Evolutionary conservation across 2,888 invertebrate genomes (phyloP).

Genomic region (Epinotia demarniana): DNA sequence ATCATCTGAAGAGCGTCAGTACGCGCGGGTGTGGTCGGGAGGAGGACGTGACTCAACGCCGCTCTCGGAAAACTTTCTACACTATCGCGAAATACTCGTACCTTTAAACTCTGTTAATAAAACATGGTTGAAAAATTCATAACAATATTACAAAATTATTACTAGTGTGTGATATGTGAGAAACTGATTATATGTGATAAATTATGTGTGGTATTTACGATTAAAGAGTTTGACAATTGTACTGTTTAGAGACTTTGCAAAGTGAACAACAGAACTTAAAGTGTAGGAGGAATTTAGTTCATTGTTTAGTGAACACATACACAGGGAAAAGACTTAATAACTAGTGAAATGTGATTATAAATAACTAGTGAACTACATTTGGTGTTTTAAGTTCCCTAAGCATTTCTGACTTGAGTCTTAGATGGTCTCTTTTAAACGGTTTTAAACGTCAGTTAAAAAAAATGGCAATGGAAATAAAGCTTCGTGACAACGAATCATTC

Average conservation of each 20-base stretch:
- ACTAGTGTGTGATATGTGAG: too few species aligned
- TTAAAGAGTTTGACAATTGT: background rate
- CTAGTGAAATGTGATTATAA: background rate
- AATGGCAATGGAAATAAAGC: slow-evolving; percentile 64
- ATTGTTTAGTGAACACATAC: too few species aligned
- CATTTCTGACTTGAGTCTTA: background rate
- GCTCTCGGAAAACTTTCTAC: background rate
- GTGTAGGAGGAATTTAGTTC: background rate
- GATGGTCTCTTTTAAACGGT: background rate
- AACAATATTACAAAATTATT: background rate
- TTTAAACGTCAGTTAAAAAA: slow-evolving; percentile 38
- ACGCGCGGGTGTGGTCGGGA: background rate
- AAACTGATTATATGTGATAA: background rate
- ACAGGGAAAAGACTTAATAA: background rate
- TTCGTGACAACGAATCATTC: slow-evolving; percentile 71
- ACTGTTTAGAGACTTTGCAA: background rate
- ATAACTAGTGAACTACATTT: too few species aligned
- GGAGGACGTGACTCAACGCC: background rate
- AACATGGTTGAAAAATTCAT: background rate
- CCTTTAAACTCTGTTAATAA: background rate
- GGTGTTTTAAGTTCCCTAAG: too few species aligned
- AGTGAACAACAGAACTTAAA: background rate
- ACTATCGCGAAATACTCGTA: background rate
- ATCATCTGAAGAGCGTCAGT: background rate
- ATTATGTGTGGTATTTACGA: background rate